Evolutionary conservation across 2,888 invertebrate genomes (phyloP).

Genomic region (Ennomos quercinarius): DNA sequence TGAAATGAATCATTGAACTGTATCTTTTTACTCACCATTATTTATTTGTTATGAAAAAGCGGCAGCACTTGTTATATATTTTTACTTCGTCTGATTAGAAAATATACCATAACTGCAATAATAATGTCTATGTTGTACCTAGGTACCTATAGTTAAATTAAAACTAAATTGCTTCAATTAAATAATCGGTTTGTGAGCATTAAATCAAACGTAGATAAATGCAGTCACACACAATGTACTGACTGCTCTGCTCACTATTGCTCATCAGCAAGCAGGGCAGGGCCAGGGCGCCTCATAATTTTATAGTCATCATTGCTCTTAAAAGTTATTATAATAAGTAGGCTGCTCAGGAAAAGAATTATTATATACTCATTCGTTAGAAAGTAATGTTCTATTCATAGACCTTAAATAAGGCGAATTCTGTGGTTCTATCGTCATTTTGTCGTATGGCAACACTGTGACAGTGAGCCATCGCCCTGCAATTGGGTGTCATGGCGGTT

Average conservation of each 20-base stretch:
- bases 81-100: no score
- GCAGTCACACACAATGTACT: conserved; percentile 7
- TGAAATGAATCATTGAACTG: no score
- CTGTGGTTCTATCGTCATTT: no score
- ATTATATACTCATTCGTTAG: conserved; percentile 17
- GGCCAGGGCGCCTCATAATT: no score
- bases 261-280: not conserved
- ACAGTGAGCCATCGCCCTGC: conserved; percentile 85
- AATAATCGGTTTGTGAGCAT: conserved; percentile 50
- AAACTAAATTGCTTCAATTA: conserved; percentile 31
- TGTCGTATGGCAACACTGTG: conserved; percentile 67
- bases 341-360: not conserved
- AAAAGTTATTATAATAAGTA: no score
- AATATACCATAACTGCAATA: no score
- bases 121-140: no score
- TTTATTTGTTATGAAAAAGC: no score
- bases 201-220: conserved; percentile 3
- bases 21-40: no score
- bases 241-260: not conserved
- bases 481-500: conserved; percentile 86
- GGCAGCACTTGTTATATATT: no score
- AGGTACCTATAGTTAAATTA: not conserved
- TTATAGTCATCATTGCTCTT: no score
- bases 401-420: no score
- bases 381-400: not conserved